Evolutionary conservation across 2,113 vertebrate species (phyloP).

Genomic region (Pelvicachromis taeniatus): DNA sequence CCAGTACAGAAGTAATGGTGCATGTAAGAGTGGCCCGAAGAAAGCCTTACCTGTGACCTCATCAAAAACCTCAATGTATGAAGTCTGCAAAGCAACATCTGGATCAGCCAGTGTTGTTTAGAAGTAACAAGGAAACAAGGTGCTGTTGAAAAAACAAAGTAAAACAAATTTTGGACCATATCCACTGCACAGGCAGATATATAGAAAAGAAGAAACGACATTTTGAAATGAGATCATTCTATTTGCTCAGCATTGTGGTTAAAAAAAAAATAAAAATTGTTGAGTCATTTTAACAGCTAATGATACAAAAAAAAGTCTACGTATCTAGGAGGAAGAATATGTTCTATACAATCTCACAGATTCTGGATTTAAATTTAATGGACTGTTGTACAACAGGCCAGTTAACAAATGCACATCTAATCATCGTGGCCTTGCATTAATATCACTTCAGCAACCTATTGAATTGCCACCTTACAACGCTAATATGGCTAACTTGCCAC

Average conservation of each 20-base stretch:
- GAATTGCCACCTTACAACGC: neutral
- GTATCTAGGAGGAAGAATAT: neutral
- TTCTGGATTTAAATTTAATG: neutral
- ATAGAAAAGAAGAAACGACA: neutral
- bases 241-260: neutral
- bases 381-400: neutral
- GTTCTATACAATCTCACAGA: neutral
- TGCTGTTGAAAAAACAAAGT: neutral
- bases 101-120: neutral
- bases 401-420: neutral
- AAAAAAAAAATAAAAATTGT: neutral
- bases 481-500: neutral
- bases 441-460: neutral
- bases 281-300: neutral
- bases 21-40: neutral
- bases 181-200: neutral
- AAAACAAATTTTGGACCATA: neutral
- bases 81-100: neutral
- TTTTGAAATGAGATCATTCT: neutral
- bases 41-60: neutral
- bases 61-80: neutral
- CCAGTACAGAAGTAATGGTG: neutral
- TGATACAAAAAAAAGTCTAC: rapidly evolving
- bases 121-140: neutral
- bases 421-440: neutral